Evolutionary conservation across 2,888 invertebrate species (phyloP).

Genomic region (Labia minor): DNA sequence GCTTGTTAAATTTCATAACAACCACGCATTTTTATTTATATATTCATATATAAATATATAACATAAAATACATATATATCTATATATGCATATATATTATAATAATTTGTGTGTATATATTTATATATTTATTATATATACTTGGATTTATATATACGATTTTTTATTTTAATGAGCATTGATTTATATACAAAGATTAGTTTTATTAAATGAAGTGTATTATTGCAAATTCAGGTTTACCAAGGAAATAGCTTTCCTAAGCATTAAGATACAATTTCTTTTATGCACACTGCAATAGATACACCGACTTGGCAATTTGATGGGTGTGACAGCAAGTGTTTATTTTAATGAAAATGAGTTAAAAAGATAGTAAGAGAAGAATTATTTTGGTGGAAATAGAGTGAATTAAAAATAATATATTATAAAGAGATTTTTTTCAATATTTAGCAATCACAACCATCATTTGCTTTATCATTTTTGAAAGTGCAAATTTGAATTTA

Average conservation of each 20-base stretch:
- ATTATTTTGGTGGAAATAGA: not conserved
- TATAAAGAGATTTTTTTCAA: not conserved
- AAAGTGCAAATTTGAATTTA: constrained; percentile 1
- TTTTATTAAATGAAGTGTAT: constrained; percentile 5
- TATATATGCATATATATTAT: too few species aligned
- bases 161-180: constrained; percentile 13
- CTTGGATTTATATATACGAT: constrained; percentile 6
- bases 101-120: too few species aligned
- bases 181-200: not conserved
- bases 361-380: not conserved
- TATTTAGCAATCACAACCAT: not conserved
- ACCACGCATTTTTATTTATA: constrained; percentile 1
- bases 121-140: too few species aligned
- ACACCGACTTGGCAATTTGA: constrained; percentile 13
- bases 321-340: not conserved
- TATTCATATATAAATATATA: not conserved
- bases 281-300: not conserved
- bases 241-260: not conserved
- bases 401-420: not conserved
- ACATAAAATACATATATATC: too few species aligned
- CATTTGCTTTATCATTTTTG: not conserved
- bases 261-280: not conserved
- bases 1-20: constrained; percentile 8
- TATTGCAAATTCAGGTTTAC: not conserved
- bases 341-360: not conserved